Conservation (phyloP, 2,888 invertebrate genomes). For the Nomada hirtipes region DNA sequence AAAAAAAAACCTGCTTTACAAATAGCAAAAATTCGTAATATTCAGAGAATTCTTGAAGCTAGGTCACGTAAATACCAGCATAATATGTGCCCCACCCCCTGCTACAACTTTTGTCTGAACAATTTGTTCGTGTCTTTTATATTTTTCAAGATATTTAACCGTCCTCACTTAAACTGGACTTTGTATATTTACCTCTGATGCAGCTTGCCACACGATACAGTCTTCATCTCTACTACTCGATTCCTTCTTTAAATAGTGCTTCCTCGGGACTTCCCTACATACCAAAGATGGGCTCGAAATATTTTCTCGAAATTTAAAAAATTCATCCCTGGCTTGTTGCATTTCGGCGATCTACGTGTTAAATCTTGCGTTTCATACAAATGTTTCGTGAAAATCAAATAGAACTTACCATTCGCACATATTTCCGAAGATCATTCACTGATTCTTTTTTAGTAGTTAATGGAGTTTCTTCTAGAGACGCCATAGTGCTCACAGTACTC, state of each 20-base stretch:
- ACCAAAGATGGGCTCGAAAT: slow-evolving; percentile 73
- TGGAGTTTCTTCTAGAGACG: slow-evolving; percentile 81
- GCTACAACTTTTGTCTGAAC: too few relatives aligned
- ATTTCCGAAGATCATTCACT: slow-evolving; percentile 84
- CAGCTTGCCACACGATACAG: slow-evolving; percentile 77
- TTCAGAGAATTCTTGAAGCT: too few relatives aligned
- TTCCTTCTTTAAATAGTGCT: slow-evolving; percentile 79
- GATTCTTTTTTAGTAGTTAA: slow-evolving; percentile 80
- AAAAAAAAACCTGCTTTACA: too few relatives aligned
- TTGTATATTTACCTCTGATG: slow-evolving; percentile 70
- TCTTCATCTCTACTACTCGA: slow-evolving; percentile 77
- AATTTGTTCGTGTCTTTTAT: too few relatives aligned
- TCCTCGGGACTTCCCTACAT: slow-evolving; percentile 79
- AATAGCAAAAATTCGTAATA: too few relatives aligned
- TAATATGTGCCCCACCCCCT: too few relatives aligned
- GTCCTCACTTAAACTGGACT: too few relatives aligned
- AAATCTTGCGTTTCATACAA: neutral
- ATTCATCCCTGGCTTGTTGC: slow-evolving; percentile 77
- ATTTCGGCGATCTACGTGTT: slow-evolving; percentile 79
- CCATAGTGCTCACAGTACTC: slow-evolving; percentile 71
- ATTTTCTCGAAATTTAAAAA: slow-evolving; percentile 64
- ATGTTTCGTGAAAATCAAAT: neutral
- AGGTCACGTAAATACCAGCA: too few relatives aligned
- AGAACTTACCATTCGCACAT: slow-evolving; percentile 84
- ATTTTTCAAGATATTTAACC: too few relatives aligned